These are phyloP conservation scores for Bombyx huttoni DNA, from an alignment of 2,888 invertebrate genomes.

Conservation along the genomic window DNA sequence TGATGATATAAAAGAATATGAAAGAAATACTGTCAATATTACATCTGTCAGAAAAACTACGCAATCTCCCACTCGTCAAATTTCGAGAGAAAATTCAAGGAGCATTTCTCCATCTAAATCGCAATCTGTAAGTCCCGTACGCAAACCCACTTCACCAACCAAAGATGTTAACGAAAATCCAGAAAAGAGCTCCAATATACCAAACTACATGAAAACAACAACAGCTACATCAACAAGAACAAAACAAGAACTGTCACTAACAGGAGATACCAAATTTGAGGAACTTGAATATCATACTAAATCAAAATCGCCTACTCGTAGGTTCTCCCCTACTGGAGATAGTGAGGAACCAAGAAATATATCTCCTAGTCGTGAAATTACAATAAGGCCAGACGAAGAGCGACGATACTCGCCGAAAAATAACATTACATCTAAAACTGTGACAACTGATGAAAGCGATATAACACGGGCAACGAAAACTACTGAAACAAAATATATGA, in stretches of 20 bases:
- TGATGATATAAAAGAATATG: slow-evolving; percentile 10
- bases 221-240: not conserved
- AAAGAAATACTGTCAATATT: not conserved
- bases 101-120: slow-evolving; percentile 8
- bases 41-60: slow-evolving; percentile 3
- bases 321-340: not conserved
- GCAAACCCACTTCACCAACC: slow-evolving; percentile 5
- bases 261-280: not conserved
- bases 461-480: slow-evolving; percentile 8
- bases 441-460: slow-evolving; percentile 12
- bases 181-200: not conserved
- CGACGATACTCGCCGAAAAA: not conserved
- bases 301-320: slow-evolving; percentile 3
- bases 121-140: slow-evolving; percentile 8
- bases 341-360: not conserved
- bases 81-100: slow-evolving; percentile 3
- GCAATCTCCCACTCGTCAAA: slow-evolving; percentile 7
- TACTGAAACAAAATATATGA: slow-evolving; percentile 6
- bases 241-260: not conserved
- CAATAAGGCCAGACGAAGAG: not conserved
- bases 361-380: slow-evolving; percentile 3
- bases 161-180: slow-evolving; percentile 3
- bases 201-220: not conserved
- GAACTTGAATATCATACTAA: not conserved
- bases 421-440: slow-evolving; percentile 13